Base-by-base conservation (phyloP, 2,888 invertebrate species). In the Cephus pulcher region DNA sequence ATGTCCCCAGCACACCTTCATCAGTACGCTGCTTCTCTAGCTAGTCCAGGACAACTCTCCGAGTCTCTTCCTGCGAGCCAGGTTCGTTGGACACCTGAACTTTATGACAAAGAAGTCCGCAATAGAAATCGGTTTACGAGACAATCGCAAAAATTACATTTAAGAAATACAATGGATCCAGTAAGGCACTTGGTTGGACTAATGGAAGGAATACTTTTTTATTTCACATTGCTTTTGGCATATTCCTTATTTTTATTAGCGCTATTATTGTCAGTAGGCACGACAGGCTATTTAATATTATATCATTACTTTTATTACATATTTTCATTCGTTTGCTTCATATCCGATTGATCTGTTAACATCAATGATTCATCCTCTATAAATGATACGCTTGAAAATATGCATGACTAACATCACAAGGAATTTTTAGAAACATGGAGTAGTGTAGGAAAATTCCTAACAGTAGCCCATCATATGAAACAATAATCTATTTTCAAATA, bases 1-100 rank as follows among this genome's bases (percentile, higher is more conserved):
- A 97, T 97, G 96, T 97, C 97, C 84, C 96, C 97, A 86, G 96
- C 97, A 91, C 97, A 96, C 93, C 94, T 95, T 91, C 95, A 95
- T 93, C 95, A 95, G 92, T 95, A 95, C 90, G 93, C 94, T 87
- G 93, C 93, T 84, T 91, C 92, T 79, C 87, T 92, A 87, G 89
- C 89, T 89, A 92, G 92, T 89, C 92, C 92, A 78, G 92, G 92
- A 89, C 94, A 94, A 92, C 93, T 95, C 88, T 95, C 95, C 88
- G 96, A 96, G 93, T 95, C 95, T 89, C 95, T 96, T 92, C 96
- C 96, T 88, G 94, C 95, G 91, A 96, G 96, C 93, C 96, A 96
- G 96, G 96, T 96, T 94, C 89, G 92, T 91, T 86, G 81, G 81
- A 71, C 32, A 32, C 32, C 34, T 32, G 71, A 71, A 71, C 4